Evolutionary conservation across 2,888 invertebrate species (phyloP), one percentile per base, ranked within the genome.

Genomic region (Calameuta idolon): DNA sequence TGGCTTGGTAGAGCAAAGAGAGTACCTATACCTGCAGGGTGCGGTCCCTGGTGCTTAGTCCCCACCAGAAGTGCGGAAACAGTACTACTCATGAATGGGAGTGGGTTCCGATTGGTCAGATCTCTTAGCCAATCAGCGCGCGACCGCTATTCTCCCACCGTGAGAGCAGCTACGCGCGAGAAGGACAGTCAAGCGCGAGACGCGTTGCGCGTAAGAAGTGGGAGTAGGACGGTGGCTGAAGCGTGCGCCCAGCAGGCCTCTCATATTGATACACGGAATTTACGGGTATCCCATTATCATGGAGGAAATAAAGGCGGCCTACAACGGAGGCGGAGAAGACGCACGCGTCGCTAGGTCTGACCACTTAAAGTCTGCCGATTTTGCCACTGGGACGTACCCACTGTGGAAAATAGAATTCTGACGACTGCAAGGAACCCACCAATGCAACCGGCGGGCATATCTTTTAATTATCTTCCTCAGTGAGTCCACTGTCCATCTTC

Each of bases 81-180:
- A 80, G 76, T 79, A 81, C 85, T 84, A 88, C 88, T 89, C 87
- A 89, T 89, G 89, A 89, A 89, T 89, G 89, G 87, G 84, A 89
- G 86, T 89, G 83, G 77, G 81, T 83, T 79, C 83, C 79, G 82
- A 89, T 89, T 89, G 89, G 89, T 81, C 80, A 81, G 75, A 34
- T 77, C 76, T 77, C 80, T 84, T 83, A 84, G 85, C 88, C 87
- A 87, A 86, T 87, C 82, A 84, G 81, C 83, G 83, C 76, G 81
- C 80, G 75, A 81, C 79, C 74, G 79, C 82, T 76, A 71, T 76
- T 81, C 79, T 81, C 73, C 74, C 79, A 73, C 69, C 74, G 40
- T 31, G 68, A 40, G 40, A 37, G 75, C 78, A 74, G 74, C 35
- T 74, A 30, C 74, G n/a, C 74, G 71, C 74, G 74, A 74, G 33